Percentiles rank a stretch among this genome's conserved stretches.
phyloP scores from a whole-genome alignment of 2,888 invertebrate genomes.

The Cephus rjabovi region DNA sequence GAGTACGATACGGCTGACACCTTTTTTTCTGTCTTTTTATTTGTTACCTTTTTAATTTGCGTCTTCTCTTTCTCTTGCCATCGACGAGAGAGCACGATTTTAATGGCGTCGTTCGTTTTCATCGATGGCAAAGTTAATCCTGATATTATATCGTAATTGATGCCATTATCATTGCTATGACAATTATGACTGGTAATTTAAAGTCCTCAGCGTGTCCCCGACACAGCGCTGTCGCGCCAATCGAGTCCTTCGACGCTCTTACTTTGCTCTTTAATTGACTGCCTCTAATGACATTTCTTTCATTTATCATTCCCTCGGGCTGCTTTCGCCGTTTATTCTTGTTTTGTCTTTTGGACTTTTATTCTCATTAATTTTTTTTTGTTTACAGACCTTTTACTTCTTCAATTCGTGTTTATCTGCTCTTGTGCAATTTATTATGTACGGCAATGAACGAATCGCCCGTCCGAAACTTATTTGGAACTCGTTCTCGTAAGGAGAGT shows the following conservation, averaged over 20 bases:
- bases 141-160: conserved; percentile 10
- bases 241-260: neutral
- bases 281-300: neutral
- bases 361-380: neutral
- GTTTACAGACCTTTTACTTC: neutral
- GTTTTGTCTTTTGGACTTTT: neutral
- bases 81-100: neutral
- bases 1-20: neutral
- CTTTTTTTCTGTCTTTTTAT: neutral
- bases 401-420: neutral
- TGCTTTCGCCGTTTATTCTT: neutral
- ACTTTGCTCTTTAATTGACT: neutral
- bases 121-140: neutral
- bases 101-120: neutral
- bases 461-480: neutral
- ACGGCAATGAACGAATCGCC: neutral
- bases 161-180: conserved; percentile 4
- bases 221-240: neutral
- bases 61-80: neutral
- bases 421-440: neutral
- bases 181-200: conserved; percentile 1
- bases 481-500: neutral
- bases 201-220: neutral
- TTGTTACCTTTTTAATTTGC: neutral
- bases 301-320: neutral